Percentiles rank a stretch among this genome's conserved stretches.
phyloP scores from a whole-genome alignment of 2,113 vertebrate genomes.

The Tauraco erythrolophus region DNA sequence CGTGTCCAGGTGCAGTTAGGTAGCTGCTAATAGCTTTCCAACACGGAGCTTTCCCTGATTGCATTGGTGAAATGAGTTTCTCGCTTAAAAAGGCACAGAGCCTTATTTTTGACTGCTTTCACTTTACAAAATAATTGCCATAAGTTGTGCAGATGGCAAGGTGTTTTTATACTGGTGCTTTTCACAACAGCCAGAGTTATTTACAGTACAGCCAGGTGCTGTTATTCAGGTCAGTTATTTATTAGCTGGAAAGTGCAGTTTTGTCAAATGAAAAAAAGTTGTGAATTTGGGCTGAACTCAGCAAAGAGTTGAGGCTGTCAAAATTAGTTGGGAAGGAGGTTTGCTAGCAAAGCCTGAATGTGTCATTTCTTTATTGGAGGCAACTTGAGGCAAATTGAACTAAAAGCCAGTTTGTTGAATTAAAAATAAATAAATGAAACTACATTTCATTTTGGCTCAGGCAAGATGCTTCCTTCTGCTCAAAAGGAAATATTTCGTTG shows the following conservation, averaged over 20 bases:
- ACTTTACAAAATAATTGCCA: neutral
- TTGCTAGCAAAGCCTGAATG: neutral
- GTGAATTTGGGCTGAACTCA: neutral
- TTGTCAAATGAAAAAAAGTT: neutral
- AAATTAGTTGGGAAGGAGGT: neutral
- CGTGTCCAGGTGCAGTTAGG: neutral
- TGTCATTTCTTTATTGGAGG: neutral
- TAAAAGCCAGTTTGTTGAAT: neutral
- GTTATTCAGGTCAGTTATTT: neutral
- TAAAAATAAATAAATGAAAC: constrained; percentile 18
- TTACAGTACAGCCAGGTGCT: neutral
- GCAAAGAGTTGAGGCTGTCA: neutral
- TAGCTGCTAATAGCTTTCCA: neutral
- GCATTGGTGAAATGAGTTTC: neutral
- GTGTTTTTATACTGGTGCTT: neutral
- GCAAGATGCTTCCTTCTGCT: neutral
- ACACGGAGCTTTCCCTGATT: neutral
- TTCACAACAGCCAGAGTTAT: neutral
- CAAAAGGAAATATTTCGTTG: neutral
- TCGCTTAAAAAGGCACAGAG: fast-evolving
- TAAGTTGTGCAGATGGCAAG: neutral
- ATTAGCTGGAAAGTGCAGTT: neutral
- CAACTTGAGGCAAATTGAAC: neutral
- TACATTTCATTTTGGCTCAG: neutral
- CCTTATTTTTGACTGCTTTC: neutral